phyloP scores from a whole-genome alignment of 2,797 vertebrate genomes.

The Philypnodon macrostomus region DNA sequence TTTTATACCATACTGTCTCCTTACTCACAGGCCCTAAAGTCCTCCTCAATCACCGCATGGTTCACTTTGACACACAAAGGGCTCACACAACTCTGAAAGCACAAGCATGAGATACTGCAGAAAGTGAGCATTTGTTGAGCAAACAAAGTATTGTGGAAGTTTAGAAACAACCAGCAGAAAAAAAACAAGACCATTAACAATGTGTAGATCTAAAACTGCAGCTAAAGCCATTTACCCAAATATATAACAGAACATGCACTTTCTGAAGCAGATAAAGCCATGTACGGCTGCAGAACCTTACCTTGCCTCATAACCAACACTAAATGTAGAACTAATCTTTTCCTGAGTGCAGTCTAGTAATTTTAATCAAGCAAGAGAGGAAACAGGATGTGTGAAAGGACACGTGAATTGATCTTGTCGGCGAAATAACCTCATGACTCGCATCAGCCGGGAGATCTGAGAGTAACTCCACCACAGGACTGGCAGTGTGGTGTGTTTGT shows the following conservation, averaged over 20 bases:
- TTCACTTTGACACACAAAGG: too few species aligned
- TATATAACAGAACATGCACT: constrained; percentile 8
- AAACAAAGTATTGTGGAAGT: constrained; percentile 9
- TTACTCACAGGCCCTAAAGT: constrained; percentile 29
- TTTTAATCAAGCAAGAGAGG: constrained; percentile 42
- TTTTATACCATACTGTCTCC: constrained; percentile 6
- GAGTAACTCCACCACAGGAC: constrained; percentile 21
- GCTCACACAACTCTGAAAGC: constrained; percentile 18
- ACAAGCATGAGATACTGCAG: constrained; percentile 26
- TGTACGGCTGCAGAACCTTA: not conserved
- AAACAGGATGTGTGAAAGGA: constrained; percentile 53
- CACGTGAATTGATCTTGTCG: constrained; percentile 43
- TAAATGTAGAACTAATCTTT: constrained; percentile 22
- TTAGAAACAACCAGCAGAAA: constrained; percentile 14
- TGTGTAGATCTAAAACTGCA: constrained; percentile 10
- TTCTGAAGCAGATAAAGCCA: not conserved
- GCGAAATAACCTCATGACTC: constrained; percentile 46
- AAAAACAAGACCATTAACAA: constrained; percentile 5
- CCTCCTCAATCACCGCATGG: too few species aligned
- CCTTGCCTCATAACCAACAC: constrained; percentile 2
- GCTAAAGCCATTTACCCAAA: constrained; percentile 20
- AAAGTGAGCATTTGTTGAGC: constrained; percentile 1
- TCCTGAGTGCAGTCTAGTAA: constrained; percentile 11
- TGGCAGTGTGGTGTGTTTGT: constrained; percentile 5
- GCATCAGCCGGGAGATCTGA: constrained; percentile 24